Base-by-base conservation (phyloP, 2,888 invertebrate genomes). In the Lepidocyrtoides sp. region DNA sequence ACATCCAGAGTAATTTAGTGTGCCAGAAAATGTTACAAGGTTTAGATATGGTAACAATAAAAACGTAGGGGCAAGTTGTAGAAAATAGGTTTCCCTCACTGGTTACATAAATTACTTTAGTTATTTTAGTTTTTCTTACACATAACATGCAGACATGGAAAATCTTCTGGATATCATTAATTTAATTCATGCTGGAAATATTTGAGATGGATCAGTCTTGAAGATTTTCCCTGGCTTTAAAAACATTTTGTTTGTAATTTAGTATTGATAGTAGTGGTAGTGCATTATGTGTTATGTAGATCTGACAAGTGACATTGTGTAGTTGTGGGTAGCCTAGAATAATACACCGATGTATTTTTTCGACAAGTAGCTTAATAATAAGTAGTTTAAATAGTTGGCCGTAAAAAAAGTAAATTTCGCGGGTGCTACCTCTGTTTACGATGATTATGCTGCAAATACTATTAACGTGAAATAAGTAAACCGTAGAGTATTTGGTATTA, bases 391-490 rank as follows among this genome's bases (percentile, higher is more conserved):
- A 41, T 8, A 41, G n/a, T n/a, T n/a, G n/a, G n/a, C 36, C 48
- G 48, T 48, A 48, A 12, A 12, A 48, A 48, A 48, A 48, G 14
- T 48, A 2, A 48, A 4, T 48, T 48, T 48, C 48, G 48, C 48
- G 48, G 4, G 48, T 8, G 12, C 8, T 57, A 57, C 57, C 20
- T 57, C 57, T 57, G 57, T 57, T 57, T n/a, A 57, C 57, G 57
- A 57, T 57, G 57, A 48, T 48, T 4, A 48, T 48, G 48, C 57
- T 57, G 57, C 57, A 20, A 57, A 57, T n/a, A n/a, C n/a, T n/a
- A 48, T 4, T 36, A 36, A 36, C 36, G 36, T 36, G 36, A 36
- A 2, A 36, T n/a, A 48, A 48, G 48, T 10, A 48, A 48, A 48
- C 14, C 14, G 48, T 48, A 48, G 48, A 48, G 2, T 48, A 48